Base-by-base conservation (phyloP, 2,888 invertebrate species). In the Ditylenchus weischeri region DNA sequence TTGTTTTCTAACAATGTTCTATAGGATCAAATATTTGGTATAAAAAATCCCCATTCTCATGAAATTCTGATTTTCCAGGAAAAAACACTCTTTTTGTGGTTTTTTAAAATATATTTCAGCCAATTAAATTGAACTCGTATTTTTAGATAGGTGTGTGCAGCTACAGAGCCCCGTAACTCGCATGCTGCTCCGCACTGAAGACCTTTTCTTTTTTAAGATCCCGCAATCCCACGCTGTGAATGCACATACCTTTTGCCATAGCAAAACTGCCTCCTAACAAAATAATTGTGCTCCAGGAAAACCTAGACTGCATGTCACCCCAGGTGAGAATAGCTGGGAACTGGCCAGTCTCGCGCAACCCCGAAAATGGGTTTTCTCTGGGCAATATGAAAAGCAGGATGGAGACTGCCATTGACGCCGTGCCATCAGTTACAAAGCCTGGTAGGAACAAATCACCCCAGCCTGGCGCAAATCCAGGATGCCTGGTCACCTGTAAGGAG, bases 381-480 rank as follows among this genome's bases (percentile, higher is more conserved):
- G 74, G 80, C 64, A 77, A 48, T 8, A 75, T 47, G 54, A 75
- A 75, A 18, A 75, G 66, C 29, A 76, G 29, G n/a, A 77, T 60
- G 7, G 73, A 59, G 13, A 76, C 63, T n/a, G 60, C 21, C 57
- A 74, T 75, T 7, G 75, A 71, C 6, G 65, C 71, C 13, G 74
- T 74, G 19, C 74, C 74, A 58, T 74, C 74, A 3, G 80, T 78
- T 0, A 83, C 79, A 63, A 76, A 83, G 15, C 83, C 84, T 49
- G 38, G 21, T 21, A 18, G 50, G 60, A 83, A 83, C 7, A 83
- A 70, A 7, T 49, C 43, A 7, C 79, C 79, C 84, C 84, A 84
- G 0, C 84, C 84, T 5, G 80, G 76, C 36, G 82, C 71, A 57
- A 83, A 77, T 15, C 80, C 78, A 1, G 83, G 83, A 36, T 79